Evolutionary conservation across 1,140 invertebrate genomes (phyloP).

Genomic region (Nasonia giraulti): DNA sequence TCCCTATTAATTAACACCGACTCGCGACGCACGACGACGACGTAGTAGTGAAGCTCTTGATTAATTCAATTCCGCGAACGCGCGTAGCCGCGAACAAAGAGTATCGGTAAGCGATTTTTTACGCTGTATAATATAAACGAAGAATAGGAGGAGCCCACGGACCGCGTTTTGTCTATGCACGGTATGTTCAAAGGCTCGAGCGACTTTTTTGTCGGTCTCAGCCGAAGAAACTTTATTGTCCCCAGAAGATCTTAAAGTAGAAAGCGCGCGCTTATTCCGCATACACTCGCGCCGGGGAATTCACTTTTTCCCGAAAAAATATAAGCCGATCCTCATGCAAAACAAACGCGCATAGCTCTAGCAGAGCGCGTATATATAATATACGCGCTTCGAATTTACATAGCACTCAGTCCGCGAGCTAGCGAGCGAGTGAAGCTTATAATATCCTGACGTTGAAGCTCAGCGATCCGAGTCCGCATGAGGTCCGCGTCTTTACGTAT

Average conservation of each 20-base stretch:
- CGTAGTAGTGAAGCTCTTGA: conserved; percentile 18
- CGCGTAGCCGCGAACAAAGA: background rate
- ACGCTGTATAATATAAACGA: no score
- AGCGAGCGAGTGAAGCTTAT: background rate
- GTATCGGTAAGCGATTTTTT: no score
- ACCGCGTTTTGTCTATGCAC: no score
- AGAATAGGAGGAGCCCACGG: no score
- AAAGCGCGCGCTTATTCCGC: background rate
- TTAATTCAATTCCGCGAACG: conserved; percentile 49
- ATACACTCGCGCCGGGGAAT: no score
- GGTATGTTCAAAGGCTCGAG: no score
- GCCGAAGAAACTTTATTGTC: background rate
- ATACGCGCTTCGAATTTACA: background rate
- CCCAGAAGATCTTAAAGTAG: background rate
- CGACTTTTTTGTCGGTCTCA: background rate
- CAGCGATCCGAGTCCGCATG: conserved; percentile 28
- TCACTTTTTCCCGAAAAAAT: background rate
- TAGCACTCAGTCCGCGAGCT: background rate
- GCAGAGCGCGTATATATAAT: background rate
- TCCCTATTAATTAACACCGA: conserved; percentile 57
- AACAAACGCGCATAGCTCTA: background rate
- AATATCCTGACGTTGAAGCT: background rate
- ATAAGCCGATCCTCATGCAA: background rate
- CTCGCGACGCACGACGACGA: background rate
- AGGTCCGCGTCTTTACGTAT: conserved; percentile 44